A percentile compares a stretch with the other conserved stretches of the same genome.
Evolutionary conservation across 2,113 vertebrate genomes (phyloP).

Genomic region (Lagopus leucura): DNA sequence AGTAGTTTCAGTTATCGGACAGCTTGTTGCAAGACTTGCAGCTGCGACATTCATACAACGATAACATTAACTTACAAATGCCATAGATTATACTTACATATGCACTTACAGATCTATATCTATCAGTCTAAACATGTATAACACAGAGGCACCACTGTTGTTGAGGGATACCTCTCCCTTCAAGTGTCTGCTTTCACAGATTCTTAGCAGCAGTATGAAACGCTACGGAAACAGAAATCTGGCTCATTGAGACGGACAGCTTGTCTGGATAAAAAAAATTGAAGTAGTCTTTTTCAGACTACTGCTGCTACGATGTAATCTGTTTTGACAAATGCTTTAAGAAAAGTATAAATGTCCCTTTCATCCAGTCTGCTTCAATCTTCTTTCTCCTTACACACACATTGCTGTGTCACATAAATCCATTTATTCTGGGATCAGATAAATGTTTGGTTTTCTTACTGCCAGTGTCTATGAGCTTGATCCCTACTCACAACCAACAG

Average conservation of each 20-base stretch:
- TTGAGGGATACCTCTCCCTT: neutral
- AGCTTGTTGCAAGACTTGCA: conserved; percentile 10
- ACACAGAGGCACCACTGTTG: neutral
- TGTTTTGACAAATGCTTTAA: conserved; percentile 49
- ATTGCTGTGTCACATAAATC: conserved; percentile 12
- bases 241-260: conserved; percentile 18
- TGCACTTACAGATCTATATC: neutral
- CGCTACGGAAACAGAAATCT: conserved; percentile 4
- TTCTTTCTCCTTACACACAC: neutral
- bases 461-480: neutral
- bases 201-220: conserved; percentile 12
- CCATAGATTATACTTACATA: neutral
- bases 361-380: conserved; percentile 24
- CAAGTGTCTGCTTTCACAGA: neutral
- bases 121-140: neutral
- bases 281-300: conserved; percentile 18
- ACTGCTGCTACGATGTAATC: conserved; percentile 19
- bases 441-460: conserved; percentile 10
- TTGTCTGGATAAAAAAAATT: neutral
- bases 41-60: neutral
- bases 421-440: conserved; percentile 12
- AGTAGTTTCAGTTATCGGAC: neutral
- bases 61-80: conserved; percentile 5
- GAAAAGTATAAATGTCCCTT: conserved; percentile 30
- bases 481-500: neutral